Evolutionary conservation across 2,888 invertebrate species (phyloP), one percentile per base, ranked within the genome.

Genomic region (Lumbricus terrestris): DNA sequence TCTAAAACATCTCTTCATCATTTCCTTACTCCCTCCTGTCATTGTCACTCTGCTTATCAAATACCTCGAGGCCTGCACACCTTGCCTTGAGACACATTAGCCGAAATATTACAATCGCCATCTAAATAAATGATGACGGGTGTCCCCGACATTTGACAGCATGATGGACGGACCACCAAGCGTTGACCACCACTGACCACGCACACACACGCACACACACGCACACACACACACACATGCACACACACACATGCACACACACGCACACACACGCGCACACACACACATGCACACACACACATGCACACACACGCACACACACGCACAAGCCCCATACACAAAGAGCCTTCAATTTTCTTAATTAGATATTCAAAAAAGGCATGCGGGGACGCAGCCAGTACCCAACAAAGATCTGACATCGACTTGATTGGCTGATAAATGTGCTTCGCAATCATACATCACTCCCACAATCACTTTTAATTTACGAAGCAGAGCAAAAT

Each of bases 51-150:
- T n/a, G 69, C 69, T 69, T 69, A 69, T 69, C 69, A 29, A 69
- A 69, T 69, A 69, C 69, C 69, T 69, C 69, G 29, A 69, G n/a
- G 29, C 11, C 69, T 29, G 69, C 69, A 69, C 69, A 69, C 69
- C n/a, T 69, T 69, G 69, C 69, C 69, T 69, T 69, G 69, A 69
- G 69, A 69, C 69, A 69, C 69, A 69, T 69, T 69, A 69, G 69
- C 69, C 69, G 29, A 69, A 69, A 69, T n/a, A 69, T 69, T n/a
- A 69, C 69, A 69, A 69, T 69, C 69, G 6, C 69, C 69, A 69
- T 69, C 69, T 54, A 69, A 69, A 69, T 69, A 69, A 69, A 69
- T 69, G 69, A 69, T 69, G 69, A 69, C 13, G 29, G 69, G 69
- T 69, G 69, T 69, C 69, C 69, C 69, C 29, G 69, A n/a, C 69